Percentiles rank a stretch among this genome's conserved stretches.
phyloP scores from a whole-genome alignment of 2,888 invertebrate species.

The Laspeyria flexula region DNA sequence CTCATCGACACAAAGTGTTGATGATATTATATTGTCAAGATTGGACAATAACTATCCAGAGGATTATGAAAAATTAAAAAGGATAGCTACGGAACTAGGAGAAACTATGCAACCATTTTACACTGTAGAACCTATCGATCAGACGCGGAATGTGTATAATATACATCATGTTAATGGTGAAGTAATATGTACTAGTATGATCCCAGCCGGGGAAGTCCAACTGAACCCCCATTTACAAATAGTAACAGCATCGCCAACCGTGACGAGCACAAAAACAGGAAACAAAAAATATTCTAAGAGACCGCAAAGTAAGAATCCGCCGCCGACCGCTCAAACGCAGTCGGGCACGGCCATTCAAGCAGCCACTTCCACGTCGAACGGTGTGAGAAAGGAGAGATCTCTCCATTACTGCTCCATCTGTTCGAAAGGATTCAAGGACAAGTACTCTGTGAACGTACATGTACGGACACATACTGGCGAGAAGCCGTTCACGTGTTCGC shows the following conservation, averaged over 20 bases:
- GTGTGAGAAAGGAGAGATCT: constrained; percentile 94
- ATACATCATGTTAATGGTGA: constrained; percentile 81
- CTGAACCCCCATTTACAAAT: constrained; percentile 83
- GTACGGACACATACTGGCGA: constrained; percentile 99
- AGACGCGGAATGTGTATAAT: constrained; percentile 83
- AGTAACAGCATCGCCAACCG: constrained; percentile 86
- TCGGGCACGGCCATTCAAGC: constrained; percentile 74
- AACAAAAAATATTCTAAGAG: constrained; percentile 90
- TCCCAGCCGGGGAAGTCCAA: constrained; percentile 77
- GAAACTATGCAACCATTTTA: constrained; percentile 91
- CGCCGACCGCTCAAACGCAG: constrained; percentile 69
- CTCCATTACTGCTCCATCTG: constrained; percentile 97
- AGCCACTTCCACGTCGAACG: constrained; percentile 88
- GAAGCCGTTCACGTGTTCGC: constrained; percentile 97
- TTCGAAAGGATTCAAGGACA: constrained; percentile 97
- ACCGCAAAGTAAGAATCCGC: constrained; percentile 83
- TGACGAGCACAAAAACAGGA: constrained; percentile 87
- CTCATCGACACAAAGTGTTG: constrained; percentile 87
- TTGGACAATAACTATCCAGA: constrained; percentile 90
- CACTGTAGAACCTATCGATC: constrained; percentile 84
- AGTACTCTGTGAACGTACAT: constrained; percentile 99
- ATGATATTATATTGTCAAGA: constrained; percentile 89
- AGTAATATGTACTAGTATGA: constrained; percentile 81
- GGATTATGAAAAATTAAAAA: constrained; percentile 94
- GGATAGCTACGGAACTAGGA: constrained; percentile 93